A percentile compares a stretch with the other conserved stretches of the same genome.
Evolutionary conservation across 2,797 vertebrate species (phyloP).

Genomic region (Prunella strophiata): DNA sequence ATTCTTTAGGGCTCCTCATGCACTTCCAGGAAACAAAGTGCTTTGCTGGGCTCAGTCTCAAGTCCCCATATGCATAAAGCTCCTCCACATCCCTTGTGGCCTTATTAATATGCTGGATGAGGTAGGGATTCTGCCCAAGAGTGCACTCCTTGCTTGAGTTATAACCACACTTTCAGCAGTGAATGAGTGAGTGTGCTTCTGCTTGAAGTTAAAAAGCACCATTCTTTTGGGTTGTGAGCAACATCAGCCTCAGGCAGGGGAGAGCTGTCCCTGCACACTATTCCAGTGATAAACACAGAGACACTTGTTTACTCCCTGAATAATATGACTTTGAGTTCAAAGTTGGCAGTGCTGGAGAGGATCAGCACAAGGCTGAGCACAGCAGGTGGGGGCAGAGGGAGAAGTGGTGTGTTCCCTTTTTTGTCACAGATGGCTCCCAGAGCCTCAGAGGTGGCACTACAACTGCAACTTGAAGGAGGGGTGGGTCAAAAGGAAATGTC

Average conservation of each 20-base stretch:
- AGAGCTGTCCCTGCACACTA: background rate
- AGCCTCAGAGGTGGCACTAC: background rate
- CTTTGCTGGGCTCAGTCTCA: background rate
- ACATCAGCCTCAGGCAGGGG: background rate
- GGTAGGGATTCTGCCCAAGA: background rate
- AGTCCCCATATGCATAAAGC: background rate
- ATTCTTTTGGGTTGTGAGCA: background rate
- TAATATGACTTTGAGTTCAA: background rate
- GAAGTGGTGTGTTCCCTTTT: background rate
- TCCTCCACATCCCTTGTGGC: background rate
- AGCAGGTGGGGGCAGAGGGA: background rate
- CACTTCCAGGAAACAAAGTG: conserved; percentile 10
- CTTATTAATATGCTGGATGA: background rate
- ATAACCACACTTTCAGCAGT: background rate
- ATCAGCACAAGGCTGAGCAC: background rate
- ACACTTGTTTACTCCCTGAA: background rate
- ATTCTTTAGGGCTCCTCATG: background rate
- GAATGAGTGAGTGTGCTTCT: background rate
- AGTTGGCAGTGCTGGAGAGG: background rate
- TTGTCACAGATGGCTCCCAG: background rate
- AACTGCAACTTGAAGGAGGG: background rate
- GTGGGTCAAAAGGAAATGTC: background rate
- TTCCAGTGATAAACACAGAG: background rate
- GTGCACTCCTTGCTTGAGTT: background rate
- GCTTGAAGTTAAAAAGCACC: background rate